Evolutionary conservation across 2,888 invertebrate species (phyloP), one percentile per base, ranked within the genome.

Genomic region (Frankliniella fusca): DNA sequence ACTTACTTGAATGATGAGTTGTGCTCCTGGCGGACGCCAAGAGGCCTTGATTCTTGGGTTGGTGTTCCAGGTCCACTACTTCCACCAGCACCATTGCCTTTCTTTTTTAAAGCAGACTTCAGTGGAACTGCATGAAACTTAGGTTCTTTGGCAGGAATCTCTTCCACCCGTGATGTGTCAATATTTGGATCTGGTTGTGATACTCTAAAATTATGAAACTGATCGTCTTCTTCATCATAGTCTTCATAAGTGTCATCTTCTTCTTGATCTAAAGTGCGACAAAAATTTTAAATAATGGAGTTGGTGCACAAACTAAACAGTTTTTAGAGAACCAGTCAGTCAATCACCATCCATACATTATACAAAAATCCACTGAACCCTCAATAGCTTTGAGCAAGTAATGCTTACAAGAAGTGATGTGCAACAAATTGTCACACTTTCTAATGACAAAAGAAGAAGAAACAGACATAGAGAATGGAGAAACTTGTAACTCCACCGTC

Each of bases 101-200:
- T 93, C 89, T 95, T 97, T 91, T 97, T 97, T 85, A 97, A 91
- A 85, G 97, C 97, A 81, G 96, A 96, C 89, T 97, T 97, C 84
- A 96, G 92, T 85, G 97, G 97, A 91, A 96, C 93, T 85, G 96
- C 96, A 89, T 95, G 94, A 89, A 95, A 94, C 87, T 94, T 93
- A 79, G 96, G 97, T 90, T 97, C 96, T 89, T 96, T 96, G 83
- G 97, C 96, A 85, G 96, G 96, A 86, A 97, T 96, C 90, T 96
- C 96, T 88, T 97, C 96, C 84, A 97, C 93, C 85, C 95, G 92
- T 83, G 93, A 93, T 83, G 95, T 95, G 89, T 96, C 96, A 86
- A 93, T 93, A 85, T 90, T 89, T 50, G 93, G 93, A 87, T 93
- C 92, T 76, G 92, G 92, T 85, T 91, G 92, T 85, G 90, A 90